phyloP scores from a whole-genome alignment of 2,888 invertebrate species.

The Synergus itoensis region DNA sequence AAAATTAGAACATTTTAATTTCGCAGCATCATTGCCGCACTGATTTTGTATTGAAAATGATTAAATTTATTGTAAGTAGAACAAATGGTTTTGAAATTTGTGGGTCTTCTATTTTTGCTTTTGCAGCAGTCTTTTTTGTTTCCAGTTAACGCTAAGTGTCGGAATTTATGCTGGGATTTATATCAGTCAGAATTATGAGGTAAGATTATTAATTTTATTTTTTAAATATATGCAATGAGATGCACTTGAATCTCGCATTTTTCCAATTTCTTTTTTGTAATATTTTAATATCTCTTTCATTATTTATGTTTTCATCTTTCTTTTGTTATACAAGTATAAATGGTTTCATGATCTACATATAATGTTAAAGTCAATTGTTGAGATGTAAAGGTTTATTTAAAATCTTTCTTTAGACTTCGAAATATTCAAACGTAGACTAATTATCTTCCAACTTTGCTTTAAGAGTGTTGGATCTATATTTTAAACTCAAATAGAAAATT shows the following conservation, averaged over 20 bases:
- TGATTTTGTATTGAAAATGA: constrained; percentile 58
- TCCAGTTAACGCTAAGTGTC: constrained; percentile 84
- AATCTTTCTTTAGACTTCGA: background rate
- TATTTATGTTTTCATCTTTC: background rate
- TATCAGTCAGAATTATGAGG: constrained; percentile 87
- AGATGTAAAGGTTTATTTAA: background rate
- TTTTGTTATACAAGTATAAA: constrained; percentile 44
- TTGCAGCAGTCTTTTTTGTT: constrained; percentile 65
- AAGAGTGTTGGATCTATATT: background rate
- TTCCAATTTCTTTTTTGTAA: constrained; percentile 24
- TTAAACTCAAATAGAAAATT: too few relatives aligned
- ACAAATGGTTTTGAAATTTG: constrained; percentile 31
- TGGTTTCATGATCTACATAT: background rate
- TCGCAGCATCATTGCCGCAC: background rate
- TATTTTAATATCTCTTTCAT: background rate
- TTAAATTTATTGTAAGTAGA: constrained; percentile 69
- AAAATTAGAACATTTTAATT: constrained; percentile 13
- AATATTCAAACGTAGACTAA: background rate
- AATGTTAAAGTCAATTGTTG: background rate
- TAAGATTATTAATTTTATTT: constrained; percentile 67
- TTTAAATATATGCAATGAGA: background rate
- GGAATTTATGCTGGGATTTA: constrained; percentile 88
- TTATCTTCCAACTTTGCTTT: background rate
- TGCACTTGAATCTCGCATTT: background rate
- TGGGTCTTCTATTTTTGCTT: constrained; percentile 25